Base-by-base conservation (phyloP, 2,888 invertebrate species). In the Nephrotoma appendiculata region DNA sequence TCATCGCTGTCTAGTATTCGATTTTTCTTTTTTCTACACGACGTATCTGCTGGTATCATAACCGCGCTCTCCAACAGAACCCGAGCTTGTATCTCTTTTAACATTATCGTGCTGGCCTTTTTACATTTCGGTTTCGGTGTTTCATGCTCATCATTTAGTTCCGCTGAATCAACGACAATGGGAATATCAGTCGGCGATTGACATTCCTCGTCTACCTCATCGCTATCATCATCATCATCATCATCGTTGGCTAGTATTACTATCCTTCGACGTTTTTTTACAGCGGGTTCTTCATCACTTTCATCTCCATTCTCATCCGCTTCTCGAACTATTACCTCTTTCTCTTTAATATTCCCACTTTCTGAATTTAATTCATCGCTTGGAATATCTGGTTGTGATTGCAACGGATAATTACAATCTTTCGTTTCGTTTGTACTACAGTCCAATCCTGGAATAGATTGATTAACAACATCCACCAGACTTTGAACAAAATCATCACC, bases 51-150 rank as follows among this genome's bases (percentile, higher is more conserved):
- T 15, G 86, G 86, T 42, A 87, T 87, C 9, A 86, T 44, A 19
- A 87, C 41, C 9, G 87, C 87, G 15, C 52, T 85, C 11, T 86
- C 45, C 11, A 87, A 41, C 42, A 87, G 41, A 6, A 71, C 87
- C 5, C 86, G 85, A 15, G 86, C 86, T 48, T 87, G 85, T 2
- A 87, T 15, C 19, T 86, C 87, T 44, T 87, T 87, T 41, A 86
- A 85, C 11, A 86, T 44, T 83, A 86, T 83, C 6, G 86, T 87
- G 15, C 86, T 87, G 15, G 19, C 42, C 83, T 86, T 87, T 71
- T 87, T 87, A 43, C 86, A 87, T 86, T 87, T 87, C 15, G 87
- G 87, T 42, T 86, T 86, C 0, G 87, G 87, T 52, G 83, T 86
- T 12, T 86, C 86, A 12, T 86, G 71, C 11, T 71, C 71, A 31